These are phyloP conservation scores for Kryptopterus vitreolus DNA, from an alignment of 2,797 vertebrate genomes.

Conservation along the genomic window DNA sequence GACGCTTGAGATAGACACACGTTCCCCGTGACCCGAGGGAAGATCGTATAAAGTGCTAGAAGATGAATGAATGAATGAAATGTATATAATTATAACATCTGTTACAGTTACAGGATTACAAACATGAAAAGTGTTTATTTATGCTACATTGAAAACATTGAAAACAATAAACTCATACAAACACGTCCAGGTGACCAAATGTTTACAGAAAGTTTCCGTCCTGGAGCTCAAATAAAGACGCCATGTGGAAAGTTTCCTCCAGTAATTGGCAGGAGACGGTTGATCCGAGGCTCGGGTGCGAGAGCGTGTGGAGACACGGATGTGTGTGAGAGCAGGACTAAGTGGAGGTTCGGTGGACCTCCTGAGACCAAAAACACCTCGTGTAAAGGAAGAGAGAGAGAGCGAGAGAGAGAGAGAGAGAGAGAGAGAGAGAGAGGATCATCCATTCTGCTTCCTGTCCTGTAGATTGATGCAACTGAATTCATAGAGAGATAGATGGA, in stretches of 20 bases:
- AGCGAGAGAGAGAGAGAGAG: no score
- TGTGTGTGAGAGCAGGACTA: slow-evolving; percentile 20
- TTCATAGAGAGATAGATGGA: background rate
- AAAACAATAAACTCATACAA: no score
- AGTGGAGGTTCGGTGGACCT: slow-evolving; percentile 3
- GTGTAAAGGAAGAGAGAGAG: slow-evolving; percentile 22
- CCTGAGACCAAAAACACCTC: slow-evolving; percentile 25
- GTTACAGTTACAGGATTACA: no score
- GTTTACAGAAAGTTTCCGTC: background rate
- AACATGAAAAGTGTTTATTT: no score
- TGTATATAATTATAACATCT: no score
- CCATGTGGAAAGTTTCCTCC: slow-evolving; percentile 5
- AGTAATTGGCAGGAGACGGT: slow-evolving; percentile 45
- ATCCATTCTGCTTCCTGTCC: slow-evolving; percentile 45
- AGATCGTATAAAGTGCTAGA: no score
- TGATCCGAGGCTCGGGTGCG: slow-evolving; percentile 16
- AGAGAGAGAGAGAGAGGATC: slow-evolving; percentile 28
- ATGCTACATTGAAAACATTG: no score
- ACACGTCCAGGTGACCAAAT: slow-evolving; percentile 1
- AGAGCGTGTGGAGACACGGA: slow-evolving; percentile 1
- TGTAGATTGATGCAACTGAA: slow-evolving; percentile 22
- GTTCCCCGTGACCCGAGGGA: no score
- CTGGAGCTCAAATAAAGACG: slow-evolving; percentile 30
- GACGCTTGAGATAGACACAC: no score
- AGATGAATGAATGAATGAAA: no score